Evolutionary conservation across 2,888 invertebrate species (phyloP).

Genomic region (Syrphus vitripennis): DNA sequence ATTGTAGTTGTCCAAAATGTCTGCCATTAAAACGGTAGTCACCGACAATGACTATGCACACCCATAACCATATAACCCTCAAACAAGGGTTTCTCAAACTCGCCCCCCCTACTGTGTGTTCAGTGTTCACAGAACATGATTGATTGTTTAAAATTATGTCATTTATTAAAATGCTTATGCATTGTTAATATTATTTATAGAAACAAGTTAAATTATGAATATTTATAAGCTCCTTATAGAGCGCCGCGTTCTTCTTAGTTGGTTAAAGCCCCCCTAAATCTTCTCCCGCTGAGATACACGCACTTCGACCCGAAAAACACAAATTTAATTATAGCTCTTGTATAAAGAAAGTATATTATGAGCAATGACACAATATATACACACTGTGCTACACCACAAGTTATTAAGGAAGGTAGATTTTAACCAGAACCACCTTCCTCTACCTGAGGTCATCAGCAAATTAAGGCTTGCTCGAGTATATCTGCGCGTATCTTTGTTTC

Average conservation of each 20-base stretch:
- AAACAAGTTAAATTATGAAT: constrained; percentile 41
- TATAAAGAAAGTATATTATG: constrained; percentile 5
- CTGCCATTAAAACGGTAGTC: not conserved
- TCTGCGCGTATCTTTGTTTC: constrained; percentile 27
- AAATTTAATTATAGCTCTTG: constrained; percentile 59
- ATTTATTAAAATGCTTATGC: constrained; percentile 42
- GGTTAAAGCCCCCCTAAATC: constrained; percentile 34
- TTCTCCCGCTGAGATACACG: constrained; percentile 37
- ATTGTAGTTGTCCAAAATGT: not conserved
- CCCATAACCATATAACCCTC: constrained; percentile 10
- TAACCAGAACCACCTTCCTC: constrained; percentile 33
- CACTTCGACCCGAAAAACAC: constrained; percentile 22
- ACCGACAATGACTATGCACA: not conserved
- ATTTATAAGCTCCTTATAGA: constrained; percentile 39
- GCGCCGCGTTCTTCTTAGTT: not conserved
- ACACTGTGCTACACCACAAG: constrained; percentile 48
- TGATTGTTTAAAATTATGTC: constrained; percentile 61
- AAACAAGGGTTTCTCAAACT: constrained; percentile 1
- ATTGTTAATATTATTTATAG: not conserved
- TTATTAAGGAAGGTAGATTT: no score
- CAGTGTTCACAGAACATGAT: constrained; percentile 44
- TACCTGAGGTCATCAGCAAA: constrained; percentile 31
- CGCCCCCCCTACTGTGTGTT: constrained; percentile 29
- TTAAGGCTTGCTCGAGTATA: constrained; percentile 8
- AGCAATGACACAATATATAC: constrained; percentile 17